Conservation (phyloP, 2,888 invertebrate species). For the Helobdella robusta region DNA sequence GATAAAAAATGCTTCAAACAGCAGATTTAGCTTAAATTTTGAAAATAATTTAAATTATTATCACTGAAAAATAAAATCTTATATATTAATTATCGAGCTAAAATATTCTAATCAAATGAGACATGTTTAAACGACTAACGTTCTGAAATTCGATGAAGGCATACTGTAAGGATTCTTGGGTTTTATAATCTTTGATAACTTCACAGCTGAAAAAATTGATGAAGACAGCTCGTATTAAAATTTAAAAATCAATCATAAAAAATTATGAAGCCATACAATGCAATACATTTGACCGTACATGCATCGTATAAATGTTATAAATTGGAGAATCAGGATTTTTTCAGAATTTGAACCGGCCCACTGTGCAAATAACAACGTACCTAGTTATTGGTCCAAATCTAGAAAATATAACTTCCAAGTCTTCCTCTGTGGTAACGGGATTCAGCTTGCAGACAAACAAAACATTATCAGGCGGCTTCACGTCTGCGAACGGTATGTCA, state of each 20-base stretch:
- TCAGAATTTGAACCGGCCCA: background rate
- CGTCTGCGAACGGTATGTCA: constrained; percentile 90
- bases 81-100: background rate
- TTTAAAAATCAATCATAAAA: too few species aligned
- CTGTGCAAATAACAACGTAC: constrained; percentile 7
- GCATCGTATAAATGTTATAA: background rate
- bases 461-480: constrained; percentile 96
- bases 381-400: constrained; percentile 76
- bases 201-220: constrained; percentile 65
- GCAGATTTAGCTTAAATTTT: too few species aligned
- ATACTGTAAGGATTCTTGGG: constrained; percentile 90
- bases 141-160: constrained; percentile 96
- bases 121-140: constrained; percentile 37
- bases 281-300: too few species aligned
- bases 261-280: too few species aligned
- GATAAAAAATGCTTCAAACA: too few species aligned
- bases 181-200: constrained; percentile 84
- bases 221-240: too few species aligned
- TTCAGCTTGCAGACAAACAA: constrained; percentile 97
- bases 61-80: too few species aligned
- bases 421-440: constrained; percentile 92
- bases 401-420: constrained; percentile 92
- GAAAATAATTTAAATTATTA: too few species aligned
- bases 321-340: background rate
- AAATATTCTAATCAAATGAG: background rate